phyloP scores from a whole-genome alignment of 2,888 invertebrate species.

The Scaptomyza caliginosa region DNA sequence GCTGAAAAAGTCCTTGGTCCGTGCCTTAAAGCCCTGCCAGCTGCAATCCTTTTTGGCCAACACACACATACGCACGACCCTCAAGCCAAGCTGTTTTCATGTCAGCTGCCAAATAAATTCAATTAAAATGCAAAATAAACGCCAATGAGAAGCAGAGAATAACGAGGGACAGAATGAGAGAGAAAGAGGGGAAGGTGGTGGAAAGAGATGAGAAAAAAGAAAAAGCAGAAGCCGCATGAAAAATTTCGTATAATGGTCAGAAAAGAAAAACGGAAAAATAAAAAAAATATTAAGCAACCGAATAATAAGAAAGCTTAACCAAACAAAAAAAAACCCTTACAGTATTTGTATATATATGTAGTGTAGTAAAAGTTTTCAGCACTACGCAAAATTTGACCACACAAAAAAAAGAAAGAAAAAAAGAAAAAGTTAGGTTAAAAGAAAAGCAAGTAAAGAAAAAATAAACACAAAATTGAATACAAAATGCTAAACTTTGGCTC shows the following conservation, averaged over 20 bases:
- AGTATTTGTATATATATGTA: not conserved
- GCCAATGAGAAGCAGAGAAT: constrained; percentile 30
- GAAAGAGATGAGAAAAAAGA: constrained; percentile 8
- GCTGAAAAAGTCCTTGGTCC: constrained; percentile 6
- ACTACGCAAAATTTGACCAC: constrained; percentile 53
- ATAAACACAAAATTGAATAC: constrained; percentile 30
- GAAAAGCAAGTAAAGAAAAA: constrained; percentile 1
- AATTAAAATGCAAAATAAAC: constrained; percentile 74
- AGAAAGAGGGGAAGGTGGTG: not conserved
- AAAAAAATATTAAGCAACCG: constrained; percentile 5
- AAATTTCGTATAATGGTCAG: constrained; percentile 48
- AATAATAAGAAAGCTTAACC: not conserved
- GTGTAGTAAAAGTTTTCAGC: constrained; percentile 23
- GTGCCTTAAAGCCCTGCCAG: constrained; percentile 32
- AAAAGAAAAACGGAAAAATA: constrained; percentile 28
- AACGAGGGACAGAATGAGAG: not conserved
- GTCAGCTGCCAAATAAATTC: constrained; percentile 68
- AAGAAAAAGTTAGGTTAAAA: not conserved
- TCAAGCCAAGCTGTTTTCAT: constrained; percentile 33
- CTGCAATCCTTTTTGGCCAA: constrained; percentile 35
- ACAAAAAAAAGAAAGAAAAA: constrained; percentile 11
- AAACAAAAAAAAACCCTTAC: constrained; percentile 21
- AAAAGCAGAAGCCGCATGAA: constrained; percentile 33
- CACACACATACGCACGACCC: constrained; percentile 7
- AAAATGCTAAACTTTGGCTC: constrained; percentile 56